Conservation (phyloP, 2,113 vertebrate genomes). For the Neopipo cinnamomea region DNA sequence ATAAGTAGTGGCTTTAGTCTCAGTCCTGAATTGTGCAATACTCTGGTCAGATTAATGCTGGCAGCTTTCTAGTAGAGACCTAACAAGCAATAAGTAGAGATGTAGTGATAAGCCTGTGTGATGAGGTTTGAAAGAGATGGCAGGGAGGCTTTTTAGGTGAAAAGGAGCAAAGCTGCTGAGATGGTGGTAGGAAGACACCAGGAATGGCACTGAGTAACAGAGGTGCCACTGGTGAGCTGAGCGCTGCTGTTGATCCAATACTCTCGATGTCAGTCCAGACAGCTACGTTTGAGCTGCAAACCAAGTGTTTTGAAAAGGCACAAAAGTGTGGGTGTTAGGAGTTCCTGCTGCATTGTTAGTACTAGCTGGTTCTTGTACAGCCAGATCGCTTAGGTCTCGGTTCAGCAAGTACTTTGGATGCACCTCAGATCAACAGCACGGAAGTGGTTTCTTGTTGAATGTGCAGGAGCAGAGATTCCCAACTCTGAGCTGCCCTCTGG, state of each 20-base stretch:
- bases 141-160: background rate
- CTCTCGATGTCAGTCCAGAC: background rate
- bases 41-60: background rate
- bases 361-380: background rate
- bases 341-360: background rate
- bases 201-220: accelerated
- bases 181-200: background rate
- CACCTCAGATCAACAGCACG: background rate
- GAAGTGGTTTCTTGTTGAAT: accelerated
- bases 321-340: background rate
- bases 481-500: background rate
- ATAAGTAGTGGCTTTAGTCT: background rate
- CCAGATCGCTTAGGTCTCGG: accelerated
- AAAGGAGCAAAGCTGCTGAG: background rate
- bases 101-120: background rate
- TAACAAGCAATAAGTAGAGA: background rate
- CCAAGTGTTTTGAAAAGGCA: background rate
- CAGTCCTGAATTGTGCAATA: background rate
- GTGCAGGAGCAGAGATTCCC: background rate
- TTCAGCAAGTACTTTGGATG: background rate
- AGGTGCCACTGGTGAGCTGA: accelerated
- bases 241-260: background rate
- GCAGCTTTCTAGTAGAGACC: background rate
- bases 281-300: accelerated
- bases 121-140: background rate